phyloP scores from a whole-genome alignment of 2,888 invertebrate genomes.

The Atrina japonica region DNA sequence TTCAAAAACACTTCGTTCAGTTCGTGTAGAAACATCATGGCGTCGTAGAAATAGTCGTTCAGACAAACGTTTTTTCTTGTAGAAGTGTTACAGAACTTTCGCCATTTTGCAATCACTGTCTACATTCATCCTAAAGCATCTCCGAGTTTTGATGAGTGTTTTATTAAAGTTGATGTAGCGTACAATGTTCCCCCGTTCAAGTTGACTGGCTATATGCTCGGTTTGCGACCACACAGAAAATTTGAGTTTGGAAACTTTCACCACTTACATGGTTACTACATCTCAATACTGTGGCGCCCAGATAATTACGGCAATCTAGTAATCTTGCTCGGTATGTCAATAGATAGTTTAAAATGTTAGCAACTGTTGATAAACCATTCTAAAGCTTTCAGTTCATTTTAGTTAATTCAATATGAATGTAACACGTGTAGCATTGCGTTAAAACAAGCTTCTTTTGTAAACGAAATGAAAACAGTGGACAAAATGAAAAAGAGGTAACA shows the following conservation, averaged over 20 bases:
- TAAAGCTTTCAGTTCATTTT: constrained; percentile 14
- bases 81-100: constrained; percentile 24
- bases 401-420: constrained; percentile 23
- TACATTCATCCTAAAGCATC: constrained; percentile 24
- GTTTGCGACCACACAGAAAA: constrained; percentile 16
- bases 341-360: constrained; percentile 41
- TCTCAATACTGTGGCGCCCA: constrained; percentile 38
- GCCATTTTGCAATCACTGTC: constrained; percentile 25
- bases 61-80: constrained; percentile 8
- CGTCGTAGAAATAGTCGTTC: constrained; percentile 14
- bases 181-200: constrained; percentile 17
- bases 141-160: constrained; percentile 25
- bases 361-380: constrained; percentile 41
- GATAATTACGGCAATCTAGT: constrained; percentile 39
- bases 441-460: constrained; percentile 5
- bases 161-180: constrained; percentile 37
- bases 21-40: constrained; percentile 27
- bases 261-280: constrained; percentile 18
- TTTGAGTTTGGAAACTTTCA: constrained; percentile 18
- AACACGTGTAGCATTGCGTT: constrained; percentile 25
- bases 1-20: constrained; percentile 19
- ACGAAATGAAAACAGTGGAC: too few relatives aligned
- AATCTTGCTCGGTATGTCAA: constrained; percentile 38
- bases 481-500: too few relatives aligned
- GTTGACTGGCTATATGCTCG: constrained; percentile 18